Evolutionary conservation across 2,888 invertebrate species (phyloP).

Genomic region (Eupithecia tripunctaria): DNA sequence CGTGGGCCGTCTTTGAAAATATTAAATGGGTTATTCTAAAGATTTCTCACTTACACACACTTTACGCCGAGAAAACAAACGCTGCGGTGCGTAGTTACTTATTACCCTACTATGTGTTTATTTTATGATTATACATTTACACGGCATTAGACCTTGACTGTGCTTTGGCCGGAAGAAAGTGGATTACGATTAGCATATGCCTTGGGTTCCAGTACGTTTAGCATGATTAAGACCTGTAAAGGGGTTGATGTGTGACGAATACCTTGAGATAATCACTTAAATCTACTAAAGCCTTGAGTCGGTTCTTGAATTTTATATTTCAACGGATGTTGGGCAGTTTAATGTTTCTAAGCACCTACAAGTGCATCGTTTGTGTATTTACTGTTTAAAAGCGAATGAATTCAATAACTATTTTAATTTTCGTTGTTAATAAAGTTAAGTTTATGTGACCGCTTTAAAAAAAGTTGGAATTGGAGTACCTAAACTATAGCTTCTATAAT

Average conservation of each 20-base stretch:
- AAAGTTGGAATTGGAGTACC: too few species aligned
- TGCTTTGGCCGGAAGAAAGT: conserved; percentile 60
- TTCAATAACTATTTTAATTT: background rate
- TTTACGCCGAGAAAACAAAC: conserved; percentile 28
- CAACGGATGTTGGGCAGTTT: conserved; percentile 35
- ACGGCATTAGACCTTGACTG: conserved; percentile 53
- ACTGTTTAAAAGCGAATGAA: background rate
- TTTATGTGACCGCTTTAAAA: too few species aligned
- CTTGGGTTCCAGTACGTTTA: conserved; percentile 47
- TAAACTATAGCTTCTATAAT: background rate
- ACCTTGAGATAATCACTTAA: conserved; percentile 34
- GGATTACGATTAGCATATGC: conserved; percentile 57
- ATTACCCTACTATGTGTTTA: conserved; percentile 35
- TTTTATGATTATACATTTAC: conserved; percentile 28
- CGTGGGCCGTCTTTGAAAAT: too few species aligned
- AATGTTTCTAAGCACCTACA: conserved; percentile 4
- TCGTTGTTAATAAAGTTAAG: too few species aligned
- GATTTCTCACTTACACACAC: conserved; percentile 25
- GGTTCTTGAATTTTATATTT: conserved; percentile 28
- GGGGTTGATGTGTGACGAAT: conserved; percentile 31
- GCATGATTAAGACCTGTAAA: conserved; percentile 24
- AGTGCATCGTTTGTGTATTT: background rate
- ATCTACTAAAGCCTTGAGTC: conserved; percentile 35
- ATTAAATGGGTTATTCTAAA: background rate
- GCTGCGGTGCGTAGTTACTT: conserved; percentile 36